Percentiles rank a stretch among this genome's conserved stretches.
Conservation (phyloP, 2,113 vertebrate genomes). For the Xenotilapia caudafasciata region DNA sequence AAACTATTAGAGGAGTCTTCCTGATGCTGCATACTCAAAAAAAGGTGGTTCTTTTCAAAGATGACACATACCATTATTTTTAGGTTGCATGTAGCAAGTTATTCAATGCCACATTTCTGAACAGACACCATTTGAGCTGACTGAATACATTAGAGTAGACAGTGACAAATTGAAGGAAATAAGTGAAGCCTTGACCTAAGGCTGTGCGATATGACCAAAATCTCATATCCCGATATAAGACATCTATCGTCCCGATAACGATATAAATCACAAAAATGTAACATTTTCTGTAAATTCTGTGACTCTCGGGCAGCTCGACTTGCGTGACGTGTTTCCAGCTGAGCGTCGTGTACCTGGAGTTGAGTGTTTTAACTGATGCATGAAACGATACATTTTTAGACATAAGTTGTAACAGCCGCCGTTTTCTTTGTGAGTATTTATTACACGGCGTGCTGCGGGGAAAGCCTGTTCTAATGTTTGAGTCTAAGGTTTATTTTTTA, state of each 20-base stretch:
- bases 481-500: neutral
- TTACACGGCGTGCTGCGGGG: accelerated
- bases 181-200: neutral
- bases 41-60: neutral
- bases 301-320: no score
- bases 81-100: neutral
- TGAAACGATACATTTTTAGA: neutral
- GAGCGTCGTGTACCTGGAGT: neutral
- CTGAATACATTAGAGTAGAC: neutral
- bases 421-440: neutral
- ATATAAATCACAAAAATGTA: no score
- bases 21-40: neutral
- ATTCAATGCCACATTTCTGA: neutral
- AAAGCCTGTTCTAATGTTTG: neutral
- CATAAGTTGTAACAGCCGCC: neutral
- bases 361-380: neutral
- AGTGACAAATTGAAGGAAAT: neutral
- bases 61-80: neutral
- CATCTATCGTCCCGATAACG: neutral
- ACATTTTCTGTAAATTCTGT: no score
- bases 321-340: neutral
- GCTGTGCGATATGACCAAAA: neutral
- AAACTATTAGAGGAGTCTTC: neutral
- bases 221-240: neutral
- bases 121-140: neutral